A percentile compares a stretch with the other conserved stretches of the same genome.
Evolutionary conservation across 2,888 invertebrate genomes (phyloP).

Genomic region (Aelia acuminata): DNA sequence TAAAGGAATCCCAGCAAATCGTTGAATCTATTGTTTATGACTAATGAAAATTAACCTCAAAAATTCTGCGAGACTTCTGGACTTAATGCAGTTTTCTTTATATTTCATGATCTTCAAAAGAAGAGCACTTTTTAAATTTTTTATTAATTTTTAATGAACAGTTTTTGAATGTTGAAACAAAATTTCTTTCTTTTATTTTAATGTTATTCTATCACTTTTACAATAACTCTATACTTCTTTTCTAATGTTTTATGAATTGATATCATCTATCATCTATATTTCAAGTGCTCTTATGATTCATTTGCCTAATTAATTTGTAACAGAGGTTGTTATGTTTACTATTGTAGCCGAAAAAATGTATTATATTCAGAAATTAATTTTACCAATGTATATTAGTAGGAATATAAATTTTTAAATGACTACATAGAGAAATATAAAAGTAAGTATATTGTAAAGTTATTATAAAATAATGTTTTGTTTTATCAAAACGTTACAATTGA

Average conservation of each 20-base stretch:
- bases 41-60: constrained; percentile 28
- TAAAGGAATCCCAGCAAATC: constrained; percentile 61
- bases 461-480: constrained; percentile 21
- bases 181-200: constrained; percentile 15
- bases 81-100: not conserved
- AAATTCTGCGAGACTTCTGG: constrained; percentile 8
- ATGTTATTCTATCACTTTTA: constrained; percentile 14
- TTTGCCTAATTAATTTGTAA: constrained; percentile 40
- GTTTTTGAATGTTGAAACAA: constrained; percentile 16
- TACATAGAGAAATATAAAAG: constrained; percentile 52
- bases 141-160: constrained; percentile 35
- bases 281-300: constrained; percentile 49
- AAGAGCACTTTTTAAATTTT: constrained; percentile 41
- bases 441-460: constrained; percentile 53
- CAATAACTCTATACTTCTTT: constrained; percentile 36
- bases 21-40: not conserved
- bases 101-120: not conserved
- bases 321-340: constrained; percentile 11
- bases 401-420: constrained; percentile 56
- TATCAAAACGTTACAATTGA: no score
- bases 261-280: constrained; percentile 14
- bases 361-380: constrained; percentile 50
- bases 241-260: not conserved
- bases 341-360: constrained; percentile 42
- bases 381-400: constrained; percentile 56